Base-by-base conservation (phyloP, 64 coral and sea anemone species). In the Montipora cactus region DNA sequence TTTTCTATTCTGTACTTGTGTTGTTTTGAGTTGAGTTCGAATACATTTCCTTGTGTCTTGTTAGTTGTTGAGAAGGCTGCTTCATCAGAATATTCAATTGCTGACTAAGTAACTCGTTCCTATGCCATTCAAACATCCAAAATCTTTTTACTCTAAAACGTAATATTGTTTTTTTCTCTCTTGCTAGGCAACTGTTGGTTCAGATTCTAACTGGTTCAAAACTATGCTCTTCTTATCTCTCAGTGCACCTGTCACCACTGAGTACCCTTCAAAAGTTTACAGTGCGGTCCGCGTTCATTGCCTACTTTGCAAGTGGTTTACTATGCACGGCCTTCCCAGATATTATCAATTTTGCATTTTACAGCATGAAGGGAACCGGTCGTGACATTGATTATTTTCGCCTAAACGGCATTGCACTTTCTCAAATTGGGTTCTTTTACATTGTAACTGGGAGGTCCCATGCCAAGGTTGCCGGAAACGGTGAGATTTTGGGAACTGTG, bases 381-480 rank as follows among this genome's bases (percentile, higher is more conserved):
- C 21, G 49, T 11, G 61, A 61, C 61, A 28, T 52, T n/a, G 69
- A 21, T 0, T 84, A 92, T 18, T 55, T 61, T 16, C 66, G 68
- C 8, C 18, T 92, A 5, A 21, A 15, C 23, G 47, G 90, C 51
- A 37, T 47, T 2, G 7, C 19, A 19, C 48, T 92, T n/a, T n/a
- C 52, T 84, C 67, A 84, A 8, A 84, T 92, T 20, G 90, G 90
- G 5, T 83, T 92, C 22, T 9, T 83, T 6, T 92, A 92, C 51
- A 19, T 92, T 47, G 79, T 75, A 0, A 75, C 16, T 19, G 90
- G 62, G 53, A 50, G 79, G 22, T 74, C 80, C 64, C 44, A 13
- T n/a, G 68, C 90, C 5, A 14, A 12, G 0, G 48, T 92, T 2
- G 5, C 20, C 16, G 90, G 90, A 18, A 76, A 73, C 70, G 90